These are phyloP conservation scores for Aurelia coerulea DNA, from an alignment of 30 jellyfish, hydroid and myxozoan genomes.

Conservation along the genomic window DNA sequence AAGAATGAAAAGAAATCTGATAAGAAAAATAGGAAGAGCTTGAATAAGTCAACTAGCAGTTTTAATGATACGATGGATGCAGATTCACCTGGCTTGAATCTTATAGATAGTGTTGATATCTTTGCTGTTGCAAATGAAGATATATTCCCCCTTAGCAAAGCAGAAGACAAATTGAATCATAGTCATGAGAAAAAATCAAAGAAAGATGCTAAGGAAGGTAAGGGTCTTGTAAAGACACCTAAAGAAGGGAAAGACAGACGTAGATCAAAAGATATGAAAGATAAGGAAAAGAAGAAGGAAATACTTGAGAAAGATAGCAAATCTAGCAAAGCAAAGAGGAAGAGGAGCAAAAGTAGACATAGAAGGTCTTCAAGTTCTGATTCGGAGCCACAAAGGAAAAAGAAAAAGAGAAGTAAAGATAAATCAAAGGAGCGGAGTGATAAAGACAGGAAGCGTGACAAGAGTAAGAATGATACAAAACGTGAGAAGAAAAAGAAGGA, in stretches of 20 bases:
- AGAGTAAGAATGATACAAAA: slow-evolving; percentile 7
- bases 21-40: neutral
- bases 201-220: neutral
- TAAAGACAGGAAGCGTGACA: no score
- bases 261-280: no score
- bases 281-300: neutral
- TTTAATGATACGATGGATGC: neutral
- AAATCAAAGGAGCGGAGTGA: slow-evolving; percentile 18
- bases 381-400: slow-evolving; percentile 36
- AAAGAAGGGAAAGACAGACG: neutral
- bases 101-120: slow-evolving; percentile 6
- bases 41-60: neutral
- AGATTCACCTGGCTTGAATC: neutral
- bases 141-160: slow-evolving; percentile 36
- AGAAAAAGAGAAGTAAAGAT: slow-evolving; percentile 30
- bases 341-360: slow-evolving; percentile 49
- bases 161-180: neutral
- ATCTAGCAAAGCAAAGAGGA: slow-evolving; percentile 28
- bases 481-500: slow-evolving; percentile 24
- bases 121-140: slow-evolving; percentile 1
- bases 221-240: neutral
- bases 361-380: slow-evolving; percentile 49
- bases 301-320: neutral
- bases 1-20: neutral
- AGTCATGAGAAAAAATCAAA: neutral